A percentile compares a stretch with the other conserved stretches of the same genome.
These are phyloP conservation scores for Loris lydekkerianus DNA, from an alignment of 2,797 vertebrate genomes.

Conservation along the genomic window DNA sequence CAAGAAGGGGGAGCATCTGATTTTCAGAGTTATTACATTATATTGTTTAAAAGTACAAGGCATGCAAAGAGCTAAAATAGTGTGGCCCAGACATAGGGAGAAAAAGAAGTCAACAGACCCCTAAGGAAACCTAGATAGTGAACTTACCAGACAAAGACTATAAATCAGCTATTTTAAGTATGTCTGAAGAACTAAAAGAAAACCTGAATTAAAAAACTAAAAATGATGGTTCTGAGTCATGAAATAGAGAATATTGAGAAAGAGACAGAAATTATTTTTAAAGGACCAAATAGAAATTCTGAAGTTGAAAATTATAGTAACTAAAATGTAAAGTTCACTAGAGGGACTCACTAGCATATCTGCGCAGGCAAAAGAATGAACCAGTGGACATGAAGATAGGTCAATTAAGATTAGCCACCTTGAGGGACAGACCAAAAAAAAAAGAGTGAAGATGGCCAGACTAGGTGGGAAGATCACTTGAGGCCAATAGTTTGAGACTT, in stretches of 20 bases:
- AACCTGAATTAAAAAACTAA: neutral
- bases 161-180: neutral
- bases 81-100: neutral
- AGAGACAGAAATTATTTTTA: neutral
- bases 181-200: neutral
- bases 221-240: neutral
- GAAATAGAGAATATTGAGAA: conserved; percentile 37
- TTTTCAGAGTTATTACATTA: neutral
- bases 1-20: neutral
- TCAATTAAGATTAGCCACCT: neutral
- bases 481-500: neutral
- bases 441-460: neutral
- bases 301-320: neutral
- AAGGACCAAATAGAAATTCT: conserved; percentile 25
- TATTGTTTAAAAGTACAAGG: neutral
- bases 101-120: neutral
- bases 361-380: conserved; percentile 21
- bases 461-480: neutral
- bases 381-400: neutral
- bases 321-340: neutral
- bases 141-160: neutral
- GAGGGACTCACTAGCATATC: neutral
- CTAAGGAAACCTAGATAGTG: neutral
- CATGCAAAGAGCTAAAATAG: neutral
- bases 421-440: neutral